phyloP scores from a whole-genome alignment of 2,797 vertebrate genomes.

The Pygocentrus nattereri region DNA sequence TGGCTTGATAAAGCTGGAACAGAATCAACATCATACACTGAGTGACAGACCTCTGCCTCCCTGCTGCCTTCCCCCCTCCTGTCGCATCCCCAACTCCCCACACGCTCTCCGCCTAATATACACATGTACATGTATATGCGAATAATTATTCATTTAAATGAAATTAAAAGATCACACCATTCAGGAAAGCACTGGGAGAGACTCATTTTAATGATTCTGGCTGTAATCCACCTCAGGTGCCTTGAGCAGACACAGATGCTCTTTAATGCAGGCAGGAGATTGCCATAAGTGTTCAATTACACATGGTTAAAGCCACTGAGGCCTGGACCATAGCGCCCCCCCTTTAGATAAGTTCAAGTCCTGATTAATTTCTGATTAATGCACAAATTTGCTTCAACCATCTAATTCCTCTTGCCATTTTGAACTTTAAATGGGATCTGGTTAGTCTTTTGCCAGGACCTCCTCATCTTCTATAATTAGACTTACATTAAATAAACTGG shows the following conservation, averaged over 20 bases:
- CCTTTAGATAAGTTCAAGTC: slow-evolving; percentile 64
- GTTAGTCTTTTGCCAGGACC: slow-evolving; percentile 65
- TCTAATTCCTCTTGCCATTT: slow-evolving; percentile 67
- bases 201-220: slow-evolving; percentile 67
- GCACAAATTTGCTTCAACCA: slow-evolving; percentile 61
- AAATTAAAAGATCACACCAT: slow-evolving; percentile 67
- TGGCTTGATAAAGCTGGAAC: slow-evolving; percentile 79
- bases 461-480: slow-evolving; percentile 75
- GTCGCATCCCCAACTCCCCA: slow-evolving; percentile 42
- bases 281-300: slow-evolving; percentile 74
- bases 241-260: slow-evolving; percentile 68
- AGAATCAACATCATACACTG: slow-evolving; percentile 70
- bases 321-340: slow-evolving; percentile 50
- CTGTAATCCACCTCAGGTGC: slow-evolving; percentile 65
- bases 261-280: slow-evolving; percentile 64
- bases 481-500: slow-evolving; percentile 68
- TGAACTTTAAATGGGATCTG: slow-evolving; percentile 54
- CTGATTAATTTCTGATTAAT: slow-evolving; percentile 79
- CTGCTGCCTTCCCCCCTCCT: slow-evolving; percentile 37
- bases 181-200: slow-evolving; percentile 52
- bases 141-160: slow-evolving; percentile 65
- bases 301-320: slow-evolving; percentile 66
- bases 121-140: slow-evolving; percentile 24
- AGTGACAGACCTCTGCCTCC: slow-evolving; percentile 58
- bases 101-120: slow-evolving; percentile 9